These are phyloP conservation scores for Drosophila stalkeri DNA, from an alignment of 2,888 invertebrate species.

Conservation along the genomic window DNA sequence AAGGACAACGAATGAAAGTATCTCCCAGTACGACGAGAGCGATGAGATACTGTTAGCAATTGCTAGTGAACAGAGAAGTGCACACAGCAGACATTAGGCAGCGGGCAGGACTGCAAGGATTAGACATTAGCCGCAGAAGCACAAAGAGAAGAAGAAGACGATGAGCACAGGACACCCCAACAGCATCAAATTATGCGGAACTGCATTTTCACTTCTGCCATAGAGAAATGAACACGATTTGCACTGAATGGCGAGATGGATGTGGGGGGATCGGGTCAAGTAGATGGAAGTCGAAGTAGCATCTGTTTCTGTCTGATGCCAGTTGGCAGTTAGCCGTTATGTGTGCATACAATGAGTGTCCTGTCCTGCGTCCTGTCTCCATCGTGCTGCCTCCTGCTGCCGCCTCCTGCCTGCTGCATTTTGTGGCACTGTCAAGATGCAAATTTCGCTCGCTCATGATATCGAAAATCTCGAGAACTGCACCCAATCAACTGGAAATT, in stretches of 20 bases:
- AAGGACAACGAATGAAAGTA: constrained; percentile 72
- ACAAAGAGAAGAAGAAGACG: constrained; percentile 14
- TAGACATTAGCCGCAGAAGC: constrained; percentile 47
- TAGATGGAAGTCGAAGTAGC: constrained; percentile 28
- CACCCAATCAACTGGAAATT: constrained; percentile 82
- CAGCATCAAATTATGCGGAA: constrained; percentile 68
- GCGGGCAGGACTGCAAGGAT: constrained; percentile 19
- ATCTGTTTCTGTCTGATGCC: constrained; percentile 38
- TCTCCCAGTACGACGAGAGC: constrained; percentile 21
- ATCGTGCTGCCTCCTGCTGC: not conserved
- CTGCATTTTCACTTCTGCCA: constrained; percentile 55
- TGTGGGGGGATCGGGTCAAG: constrained; percentile 15
- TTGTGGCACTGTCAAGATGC: constrained; percentile 43
- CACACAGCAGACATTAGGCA: not conserved
- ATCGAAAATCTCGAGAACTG: constrained; percentile 75
- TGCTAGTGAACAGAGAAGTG: constrained; percentile 27
- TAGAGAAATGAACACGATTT: constrained; percentile 14
- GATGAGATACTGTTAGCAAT: constrained; percentile 52
- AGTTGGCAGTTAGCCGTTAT: constrained; percentile 32
- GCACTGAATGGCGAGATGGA: constrained; percentile 12
- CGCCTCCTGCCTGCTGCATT: not conserved
- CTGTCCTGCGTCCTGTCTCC: constrained; percentile 8
- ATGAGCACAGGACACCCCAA: not conserved
- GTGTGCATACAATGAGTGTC: constrained; percentile 29
- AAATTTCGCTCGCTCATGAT: constrained; percentile 62